phyloP scores from a whole-genome alignment of 1,140 invertebrate species.

The Whitmania pigra region DNA sequence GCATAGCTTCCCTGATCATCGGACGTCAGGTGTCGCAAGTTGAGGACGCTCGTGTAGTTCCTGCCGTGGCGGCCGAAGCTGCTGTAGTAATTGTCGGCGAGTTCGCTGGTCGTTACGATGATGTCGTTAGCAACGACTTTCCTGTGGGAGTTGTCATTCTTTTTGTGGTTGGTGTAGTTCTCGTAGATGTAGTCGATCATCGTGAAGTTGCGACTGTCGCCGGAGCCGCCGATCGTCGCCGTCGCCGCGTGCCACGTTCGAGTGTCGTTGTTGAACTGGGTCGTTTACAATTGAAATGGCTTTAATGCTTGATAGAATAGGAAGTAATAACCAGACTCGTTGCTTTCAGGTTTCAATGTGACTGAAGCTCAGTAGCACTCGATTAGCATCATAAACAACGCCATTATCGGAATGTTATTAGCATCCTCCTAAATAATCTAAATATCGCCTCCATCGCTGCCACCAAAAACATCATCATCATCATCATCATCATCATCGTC shows the following conservation, averaged over 20 bases:
- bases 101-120: not conserved
- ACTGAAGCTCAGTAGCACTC: not conserved
- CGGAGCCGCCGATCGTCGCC: no score
- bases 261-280: not conserved
- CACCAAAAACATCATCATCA: not conserved
- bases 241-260: not conserved
- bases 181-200: no score
- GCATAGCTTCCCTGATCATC: not conserved
- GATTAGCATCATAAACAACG: not conserved
- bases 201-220: no score
- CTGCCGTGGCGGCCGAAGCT: not conserved
- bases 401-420: not conserved
- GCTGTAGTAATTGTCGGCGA: conserved; percentile 2
- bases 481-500: not conserved
- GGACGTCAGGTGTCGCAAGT: not conserved
- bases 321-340: not conserved
- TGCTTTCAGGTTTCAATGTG: not conserved
- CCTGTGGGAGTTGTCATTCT: not conserved
- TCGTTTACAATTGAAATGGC: no score
- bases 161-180: not conserved
- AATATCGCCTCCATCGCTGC: not conserved
- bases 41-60: conserved; percentile 1
- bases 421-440: not conserved
- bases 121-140: not conserved
- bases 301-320: not conserved